Percentiles rank a stretch among this genome's conserved stretches.
Conservation (phyloP, 2,888 invertebrate genomes). For the Alviniconcha strummeri region DNA sequence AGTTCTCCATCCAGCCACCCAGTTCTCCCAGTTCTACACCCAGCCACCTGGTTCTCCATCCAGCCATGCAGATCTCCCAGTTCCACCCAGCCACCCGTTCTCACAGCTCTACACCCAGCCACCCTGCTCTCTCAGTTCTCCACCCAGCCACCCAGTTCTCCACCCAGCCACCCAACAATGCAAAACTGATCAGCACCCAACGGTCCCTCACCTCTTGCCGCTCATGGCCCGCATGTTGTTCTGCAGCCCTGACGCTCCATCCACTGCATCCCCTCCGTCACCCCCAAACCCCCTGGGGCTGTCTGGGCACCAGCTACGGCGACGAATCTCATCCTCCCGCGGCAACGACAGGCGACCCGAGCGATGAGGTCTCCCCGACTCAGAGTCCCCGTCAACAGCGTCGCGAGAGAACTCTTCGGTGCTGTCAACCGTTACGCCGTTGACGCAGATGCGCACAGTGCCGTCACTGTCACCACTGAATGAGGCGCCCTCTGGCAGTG, state of each 20-base stretch:
- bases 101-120: too few species aligned
- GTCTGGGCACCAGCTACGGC: slow-evolving; percentile 61
- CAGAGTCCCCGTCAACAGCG: slow-evolving; percentile 11
- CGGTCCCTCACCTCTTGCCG: slow-evolving; percentile 41
- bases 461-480: slow-evolving; percentile 34
- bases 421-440: slow-evolving; percentile 67
- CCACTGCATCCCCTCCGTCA: not conserved
- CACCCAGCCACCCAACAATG: too few species aligned
- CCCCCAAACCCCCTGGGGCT: slow-evolving; percentile 20
- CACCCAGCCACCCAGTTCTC: too few species aligned
- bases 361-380: slow-evolving; percentile 5
- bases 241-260: not conserved
- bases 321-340: slow-evolving; percentile 45
- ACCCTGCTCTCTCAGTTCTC: too few species aligned
- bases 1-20: too few species aligned
- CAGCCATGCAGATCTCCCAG: too few species aligned
- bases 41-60: too few species aligned
- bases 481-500: too few species aligned
- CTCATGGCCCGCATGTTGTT: slow-evolving; percentile 38
- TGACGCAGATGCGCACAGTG: slow-evolving; percentile 64
- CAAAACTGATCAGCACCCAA: too few species aligned
- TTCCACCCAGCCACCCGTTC: too few species aligned
- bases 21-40: too few species aligned
- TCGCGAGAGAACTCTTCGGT: slow-evolving; percentile 34
- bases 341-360: slow-evolving; percentile 40